These are phyloP conservation scores for Pegoplata infirma DNA, from an alignment of 2,888 invertebrate genomes.

Conservation along the genomic window DNA sequence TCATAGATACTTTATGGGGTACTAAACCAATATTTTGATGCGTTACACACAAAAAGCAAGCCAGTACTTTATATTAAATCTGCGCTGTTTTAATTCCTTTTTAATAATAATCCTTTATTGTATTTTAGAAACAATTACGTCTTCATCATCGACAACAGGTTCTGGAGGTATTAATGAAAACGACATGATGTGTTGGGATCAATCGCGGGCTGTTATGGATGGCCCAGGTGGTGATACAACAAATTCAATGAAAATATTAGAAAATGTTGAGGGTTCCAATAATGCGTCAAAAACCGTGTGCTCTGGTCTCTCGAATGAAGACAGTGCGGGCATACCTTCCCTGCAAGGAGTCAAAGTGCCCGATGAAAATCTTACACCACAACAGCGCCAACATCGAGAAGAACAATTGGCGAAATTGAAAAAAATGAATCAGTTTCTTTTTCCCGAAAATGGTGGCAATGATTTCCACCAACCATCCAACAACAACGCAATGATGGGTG, in stretches of 20 bases:
- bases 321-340: conserved; percentile 79
- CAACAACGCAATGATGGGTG: conserved; percentile 60
- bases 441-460: conserved; percentile 84
- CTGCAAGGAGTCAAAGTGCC: conserved; percentile 92
- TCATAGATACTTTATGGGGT: too few species aligned
- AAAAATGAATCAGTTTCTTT: conserved; percentile 95
- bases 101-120: too few species aligned
- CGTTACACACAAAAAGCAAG: too few species aligned
- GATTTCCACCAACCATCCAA: conserved; percentile 50
- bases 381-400: conserved; percentile 95
- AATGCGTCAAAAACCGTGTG: conserved; percentile 61
- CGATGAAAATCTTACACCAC: conserved; percentile 96
- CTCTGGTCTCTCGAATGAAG: conserved; percentile 59
- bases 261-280: conserved; percentile 37
- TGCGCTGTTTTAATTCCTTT: too few species aligned
- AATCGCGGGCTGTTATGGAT: conserved; percentile 72
- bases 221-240: conserved; percentile 47
- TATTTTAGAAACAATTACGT: conserved; percentile 38
- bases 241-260: conserved; percentile 60
- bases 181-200: conserved; percentile 80
- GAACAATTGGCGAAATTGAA: conserved; percentile 92
- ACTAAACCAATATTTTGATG: too few species aligned
- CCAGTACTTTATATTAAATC: too few species aligned
- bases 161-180: conserved; percentile 73
- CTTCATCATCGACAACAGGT: conserved; percentile 35